Evolutionary conservation across 2,113 vertebrate species (phyloP), one percentile per base, ranked within the genome.

Genomic region (Neofelis nebulosa): DNA sequence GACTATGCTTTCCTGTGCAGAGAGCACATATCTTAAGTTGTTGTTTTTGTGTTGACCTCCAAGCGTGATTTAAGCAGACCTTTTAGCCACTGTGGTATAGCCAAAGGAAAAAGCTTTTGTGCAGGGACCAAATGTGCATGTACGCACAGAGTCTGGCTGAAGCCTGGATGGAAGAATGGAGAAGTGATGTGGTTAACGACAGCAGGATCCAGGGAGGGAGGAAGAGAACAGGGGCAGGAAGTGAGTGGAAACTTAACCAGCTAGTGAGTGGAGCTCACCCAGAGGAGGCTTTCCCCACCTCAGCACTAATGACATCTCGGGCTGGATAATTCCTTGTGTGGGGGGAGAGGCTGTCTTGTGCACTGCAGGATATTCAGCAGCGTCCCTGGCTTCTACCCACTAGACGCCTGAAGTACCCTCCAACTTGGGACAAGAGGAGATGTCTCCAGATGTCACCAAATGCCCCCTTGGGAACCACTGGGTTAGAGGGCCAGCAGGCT

Each of bases 31-130:
- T 48, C 29, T 76, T 76, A 29, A 76, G 73, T 76, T 45, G 41
- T 16, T 71, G 23, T 29, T 74, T 79, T 80, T 21, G 52, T 48
- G 27, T 94, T 61, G 61, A 89, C 45, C 8, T 41, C 74, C 45
- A 76, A 81, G 66, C 86, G 5, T 29, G n/a, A 80, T 4, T 74
- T 31, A 94, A 74, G 29, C 79, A 80, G 50, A 86, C 81, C 81
- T 81, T 94, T 45, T 57, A 79, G 50, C 73, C 15, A 74, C 23
- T n/a, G 15, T 41, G 36, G 12, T 12, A 73, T 31, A 45, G 29
- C 18, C 27, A 52, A 52, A 93, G 78, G 73, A 36, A 66, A 82
- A 71, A 5, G n/a, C 36, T 57, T 89, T 50, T 12, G 29, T 14
- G 23, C 36, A 79, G 50, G 18, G 33, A 63, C 65, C 61, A 82